Base-by-base conservation (phyloP, 1,140 invertebrate species). In the Caenorhabditis remanei region DNA sequence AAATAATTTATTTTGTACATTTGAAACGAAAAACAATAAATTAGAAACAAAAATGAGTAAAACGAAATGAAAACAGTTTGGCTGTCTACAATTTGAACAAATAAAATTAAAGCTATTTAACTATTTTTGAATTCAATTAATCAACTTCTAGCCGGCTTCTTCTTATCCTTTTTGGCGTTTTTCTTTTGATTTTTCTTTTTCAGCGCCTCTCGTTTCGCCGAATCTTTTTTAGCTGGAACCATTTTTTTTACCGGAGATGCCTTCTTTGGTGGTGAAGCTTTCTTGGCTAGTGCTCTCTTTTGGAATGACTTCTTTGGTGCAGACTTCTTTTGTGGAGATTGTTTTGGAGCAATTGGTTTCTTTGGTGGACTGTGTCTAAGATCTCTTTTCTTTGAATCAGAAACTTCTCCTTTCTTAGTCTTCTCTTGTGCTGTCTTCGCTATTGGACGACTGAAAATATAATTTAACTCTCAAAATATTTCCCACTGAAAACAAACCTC, bases 51-150 rank as follows among this genome's bases (percentile, higher is more conserved):
- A 11, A 43, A 71, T 11, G 16, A 71, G 46, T 43, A 71, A 46
- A 71, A 8, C 46, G 24, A 43, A 71, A 16, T 53, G 1, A 43
- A 43, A 43, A 40, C 7, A 24, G 8, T 9, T 9, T n/a, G 9
- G 46, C 65, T 71, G 46, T 71, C 65, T 71, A 71, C 65, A 71
- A 19, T 40, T 71, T 71, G 65, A 71, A 21, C 65, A 71, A 71
- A 43, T 19, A 1, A 43, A 71, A 43, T 71, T 71, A 71, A 71
- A 71, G 65, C 65, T 71, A 71, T 43, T 43, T 3, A 43, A 71
- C 41, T 19, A 14, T 63, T 3, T 8, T 8, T 7, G 4, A 0
- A 19, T n/a, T 43, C 65, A 71, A 19, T n/a, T n/a, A 58, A n/a
- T n/a, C 5, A 58, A n/a, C 7, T 40, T 40, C 21, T 32, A 65